Evolutionary conservation across 1,140 invertebrate genomes (phyloP).

Genomic region (Lepidurus couesii): DNA sequence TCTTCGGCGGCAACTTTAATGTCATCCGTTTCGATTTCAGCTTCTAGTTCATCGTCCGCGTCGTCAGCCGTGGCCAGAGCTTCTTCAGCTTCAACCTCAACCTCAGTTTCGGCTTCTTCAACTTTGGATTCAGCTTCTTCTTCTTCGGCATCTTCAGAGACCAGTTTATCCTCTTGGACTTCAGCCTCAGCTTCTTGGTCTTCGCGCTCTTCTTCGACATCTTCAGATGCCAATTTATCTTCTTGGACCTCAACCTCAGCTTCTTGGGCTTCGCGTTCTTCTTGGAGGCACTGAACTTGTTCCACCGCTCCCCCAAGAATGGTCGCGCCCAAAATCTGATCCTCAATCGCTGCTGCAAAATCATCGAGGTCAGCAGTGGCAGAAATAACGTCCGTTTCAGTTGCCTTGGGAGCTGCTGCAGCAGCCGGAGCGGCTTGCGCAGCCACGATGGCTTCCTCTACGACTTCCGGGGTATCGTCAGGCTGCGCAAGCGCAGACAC

Average conservation of each 20-base stretch:
- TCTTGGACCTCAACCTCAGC: background rate
- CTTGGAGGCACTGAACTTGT: background rate
- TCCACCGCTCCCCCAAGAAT: background rate
- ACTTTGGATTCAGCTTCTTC: slow-evolving; percentile 25
- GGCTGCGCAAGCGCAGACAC: slow-evolving; percentile 26
- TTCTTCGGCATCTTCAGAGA: slow-evolving; percentile 17
- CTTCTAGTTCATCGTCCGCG: slow-evolving; percentile 25
- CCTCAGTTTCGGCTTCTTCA: background rate
- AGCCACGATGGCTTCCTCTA: slow-evolving; percentile 30
- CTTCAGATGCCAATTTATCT: background rate
- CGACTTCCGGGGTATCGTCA: slow-evolving; percentile 27
- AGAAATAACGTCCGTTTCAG: background rate
- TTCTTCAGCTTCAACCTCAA: slow-evolving; percentile 20
- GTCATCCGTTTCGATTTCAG: slow-evolving; percentile 17
- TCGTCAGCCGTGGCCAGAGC: slow-evolving; percentile 24
- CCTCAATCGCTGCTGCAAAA: background rate
- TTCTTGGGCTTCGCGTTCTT: slow-evolving; percentile 6
- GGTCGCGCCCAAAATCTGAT: background rate
- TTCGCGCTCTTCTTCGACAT: slow-evolving; percentile 28
- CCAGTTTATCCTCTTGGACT: background rate
- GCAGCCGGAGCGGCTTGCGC: slow-evolving; percentile 29
- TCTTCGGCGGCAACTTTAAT: slow-evolving; percentile 26
- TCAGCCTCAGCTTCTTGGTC: slow-evolving; percentile 26
- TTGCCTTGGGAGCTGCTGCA: background rate
- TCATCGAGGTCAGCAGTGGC: background rate